Conservation (phyloP, 2,797 vertebrate genomes). For the Enteromius trimaculatus region DNA sequence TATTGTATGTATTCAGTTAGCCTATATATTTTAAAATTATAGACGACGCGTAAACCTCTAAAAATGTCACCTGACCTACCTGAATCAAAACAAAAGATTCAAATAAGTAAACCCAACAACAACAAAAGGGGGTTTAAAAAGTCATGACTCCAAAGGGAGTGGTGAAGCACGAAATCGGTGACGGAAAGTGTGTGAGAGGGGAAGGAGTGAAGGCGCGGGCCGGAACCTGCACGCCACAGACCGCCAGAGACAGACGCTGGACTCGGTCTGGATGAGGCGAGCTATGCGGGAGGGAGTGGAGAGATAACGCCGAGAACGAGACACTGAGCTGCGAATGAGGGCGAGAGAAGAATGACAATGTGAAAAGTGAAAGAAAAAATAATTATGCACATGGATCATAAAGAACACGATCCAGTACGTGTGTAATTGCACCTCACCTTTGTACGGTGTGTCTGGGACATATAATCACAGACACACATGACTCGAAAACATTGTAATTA, state of each 20-base stretch:
- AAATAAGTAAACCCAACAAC: not conserved
- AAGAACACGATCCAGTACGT: not conserved
- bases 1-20: not conserved
- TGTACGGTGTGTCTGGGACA: not conserved
- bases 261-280: constrained; percentile 26
- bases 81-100: not conserved
- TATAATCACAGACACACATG: constrained; percentile 1
- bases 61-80: not conserved
- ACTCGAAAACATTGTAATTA: not conserved
- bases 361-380: not conserved
- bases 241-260: not conserved
- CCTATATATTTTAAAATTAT: too few species aligned
- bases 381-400: not conserved
- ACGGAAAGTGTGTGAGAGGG: not conserved
- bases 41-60: not conserved
- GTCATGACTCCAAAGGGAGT: not conserved
- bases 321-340: not conserved
- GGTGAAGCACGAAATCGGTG: not conserved
- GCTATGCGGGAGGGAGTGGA: constrained; percentile 11
- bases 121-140: not conserved
- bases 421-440: not conserved
- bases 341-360: not conserved
- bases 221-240: not conserved
- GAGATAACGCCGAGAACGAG: not conserved
- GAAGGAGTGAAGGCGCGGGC: not conserved